Base-by-base conservation (phyloP, 2,113 vertebrate species). In the Heterotilapia buettikoferi region DNA sequence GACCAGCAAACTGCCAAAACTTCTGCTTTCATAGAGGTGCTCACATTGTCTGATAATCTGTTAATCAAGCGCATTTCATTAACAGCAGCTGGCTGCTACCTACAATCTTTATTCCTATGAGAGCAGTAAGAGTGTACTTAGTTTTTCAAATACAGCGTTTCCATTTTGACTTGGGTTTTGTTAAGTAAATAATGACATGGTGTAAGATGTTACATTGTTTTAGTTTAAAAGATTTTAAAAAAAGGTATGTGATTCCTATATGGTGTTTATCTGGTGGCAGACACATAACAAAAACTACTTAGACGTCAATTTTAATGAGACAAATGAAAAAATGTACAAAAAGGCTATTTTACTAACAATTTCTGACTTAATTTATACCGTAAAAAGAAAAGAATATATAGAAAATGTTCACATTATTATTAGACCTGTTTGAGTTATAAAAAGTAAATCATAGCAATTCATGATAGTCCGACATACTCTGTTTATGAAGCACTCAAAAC, bases 401-500 rank as follows among this genome's bases (percentile, higher is more conserved):
- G 5, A 61, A 68, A 36, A 45, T 2, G 3, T 81, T 66, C 12
- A 40, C 26, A 63, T 45, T 26, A 33, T 85, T 29, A 79, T 85
- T 26, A 54, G 8, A 57, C 24, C 47, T 11, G 50, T 79, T 79
- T 50, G 21, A 50, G 63, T 68, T 24, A 0, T 54, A 13, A 83
- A 73, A 83, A 57, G 7, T 81, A 76, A 68, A 80, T 38, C 79
- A 68, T 5, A 82, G 13, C 47, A n/a, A 7, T 8, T 54, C 33
- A 84, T 8, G 33, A 84, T 12, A 83, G 83, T 73, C 52, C 82
- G 13, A 79, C 38, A 89, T 79, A 52, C 9, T 87, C 76, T 2
- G 26, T 54, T 50, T 40, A n/a, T 12, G 54, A 92, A 85, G 57
- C n/a, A 80, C 8, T 89, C 18, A 68, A 83, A 90, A 84, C 86